These are phyloP conservation scores for Microctenopoma steveboyesi DNA, from an alignment of 2,797 vertebrate genomes.

Conservation along the genomic window DNA sequence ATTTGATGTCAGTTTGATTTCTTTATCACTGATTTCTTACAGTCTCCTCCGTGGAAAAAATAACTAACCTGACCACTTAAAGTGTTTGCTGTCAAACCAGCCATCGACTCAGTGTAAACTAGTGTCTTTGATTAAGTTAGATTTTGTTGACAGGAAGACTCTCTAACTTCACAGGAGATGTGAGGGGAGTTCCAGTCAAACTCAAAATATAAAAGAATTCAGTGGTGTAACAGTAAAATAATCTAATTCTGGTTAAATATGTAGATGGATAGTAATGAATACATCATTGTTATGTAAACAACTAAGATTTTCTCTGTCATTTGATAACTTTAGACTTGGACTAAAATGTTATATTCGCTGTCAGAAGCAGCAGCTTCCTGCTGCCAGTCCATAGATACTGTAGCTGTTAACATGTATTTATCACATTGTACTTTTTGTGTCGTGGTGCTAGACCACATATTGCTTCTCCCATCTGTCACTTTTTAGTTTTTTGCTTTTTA, in stretches of 20 bases:
- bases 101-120: background rate
- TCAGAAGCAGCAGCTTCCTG: conserved; percentile 15
- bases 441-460: conserved; percentile 30
- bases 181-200: no score
- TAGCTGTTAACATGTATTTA: conserved; percentile 12
- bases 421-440: conserved; percentile 9
- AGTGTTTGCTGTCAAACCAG: no score
- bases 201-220: no score
- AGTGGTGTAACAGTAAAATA: background rate
- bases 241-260: background rate
- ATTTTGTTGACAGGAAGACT: background rate
- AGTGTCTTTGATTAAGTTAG: no score
- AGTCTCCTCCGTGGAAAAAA: no score
- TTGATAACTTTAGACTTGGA: conserved; percentile 6
- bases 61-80: no score
- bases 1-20: no score
- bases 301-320: background rate
- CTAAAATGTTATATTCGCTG: background rate
- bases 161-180: no score
- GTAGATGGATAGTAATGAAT: background rate
- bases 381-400: conserved; percentile 5
- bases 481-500: background rate
- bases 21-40: no score
- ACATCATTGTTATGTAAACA: no score
- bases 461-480: conserved; percentile 30